Percentiles rank a stretch among this genome's conserved stretches.
These are phyloP conservation scores for Luidia sarsii DNA, from an alignment of 53 echinoderm and acorn worm species.

Conservation along the genomic window DNA sequence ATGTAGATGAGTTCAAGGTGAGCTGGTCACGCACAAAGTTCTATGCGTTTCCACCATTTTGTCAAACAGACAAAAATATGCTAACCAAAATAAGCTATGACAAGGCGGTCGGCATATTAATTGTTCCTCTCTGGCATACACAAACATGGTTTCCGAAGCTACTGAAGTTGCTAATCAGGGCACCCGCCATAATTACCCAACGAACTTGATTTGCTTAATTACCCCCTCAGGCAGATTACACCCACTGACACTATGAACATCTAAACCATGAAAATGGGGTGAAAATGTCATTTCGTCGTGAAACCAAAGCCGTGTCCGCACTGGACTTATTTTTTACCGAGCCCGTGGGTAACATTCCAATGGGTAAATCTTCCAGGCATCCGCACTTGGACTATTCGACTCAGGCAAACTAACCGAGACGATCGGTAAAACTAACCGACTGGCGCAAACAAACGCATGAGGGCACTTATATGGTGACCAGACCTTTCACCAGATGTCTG, in stretches of 20 bases:
- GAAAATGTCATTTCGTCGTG: not conserved
- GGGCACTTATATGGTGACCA: no score
- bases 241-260: not conserved
- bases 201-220: no score
- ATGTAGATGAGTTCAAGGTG: not conserved
- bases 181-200: no score
- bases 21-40: not conserved
- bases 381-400: no score
- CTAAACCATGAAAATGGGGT: not conserved
- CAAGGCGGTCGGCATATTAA: not conserved
- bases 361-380: no score
- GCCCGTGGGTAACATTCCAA: no score
- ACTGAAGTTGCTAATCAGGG: not conserved
- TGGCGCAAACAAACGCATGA: no score
- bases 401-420: no score
- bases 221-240: not conserved
- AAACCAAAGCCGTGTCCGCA: no score
- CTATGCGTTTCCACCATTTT: constrained; percentile 2
- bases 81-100: not conserved
- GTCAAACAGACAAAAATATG: not conserved
- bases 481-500: no score
- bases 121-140: not conserved
- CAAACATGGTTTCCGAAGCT: not conserved
- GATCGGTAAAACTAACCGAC: no score
- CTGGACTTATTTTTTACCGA: no score